phyloP scores from a whole-genome alignment of 2,113 vertebrate species.

The Mohoua ochrocephala region DNA sequence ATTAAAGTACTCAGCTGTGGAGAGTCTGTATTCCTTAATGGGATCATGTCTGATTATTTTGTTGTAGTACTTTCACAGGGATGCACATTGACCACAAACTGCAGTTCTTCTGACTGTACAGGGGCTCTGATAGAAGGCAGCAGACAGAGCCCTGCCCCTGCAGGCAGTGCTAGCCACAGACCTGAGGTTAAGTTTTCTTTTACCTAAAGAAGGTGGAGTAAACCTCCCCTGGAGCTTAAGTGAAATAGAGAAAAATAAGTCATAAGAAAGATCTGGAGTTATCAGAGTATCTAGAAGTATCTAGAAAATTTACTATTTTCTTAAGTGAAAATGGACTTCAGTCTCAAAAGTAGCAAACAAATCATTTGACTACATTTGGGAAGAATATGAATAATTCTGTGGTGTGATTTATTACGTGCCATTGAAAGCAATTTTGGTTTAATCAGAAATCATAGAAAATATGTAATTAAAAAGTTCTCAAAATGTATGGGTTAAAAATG shows the following conservation, averaged over 20 bases:
- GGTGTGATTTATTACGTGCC: neutral
- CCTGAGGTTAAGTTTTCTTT: neutral
- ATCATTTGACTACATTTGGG: neutral
- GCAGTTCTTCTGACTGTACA: neutral
- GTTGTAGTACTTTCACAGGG: neutral
- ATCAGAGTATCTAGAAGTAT: neutral
- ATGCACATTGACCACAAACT: neutral
- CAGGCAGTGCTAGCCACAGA: neutral
- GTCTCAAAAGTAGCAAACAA: neutral
- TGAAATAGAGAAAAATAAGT: neutral
- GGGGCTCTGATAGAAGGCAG: neutral
- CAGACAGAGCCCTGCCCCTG: neutral
- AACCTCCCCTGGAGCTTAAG: neutral
- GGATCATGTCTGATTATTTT: neutral
- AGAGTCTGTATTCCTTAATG: neutral
- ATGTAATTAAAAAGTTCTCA: conserved; percentile 12
- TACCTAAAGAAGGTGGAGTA: neutral
- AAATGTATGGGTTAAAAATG: conserved; percentile 10
- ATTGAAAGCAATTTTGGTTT: neutral
- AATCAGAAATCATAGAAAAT: neutral
- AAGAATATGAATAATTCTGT: neutral
- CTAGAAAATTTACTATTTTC: neutral
- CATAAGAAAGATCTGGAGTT: neutral
- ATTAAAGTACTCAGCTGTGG: neutral
- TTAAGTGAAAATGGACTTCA: neutral